Percentiles rank a stretch among this genome's conserved stretches.
Conservation (phyloP, 2,888 invertebrate genomes). For the Dendrolimus pini region DNA sequence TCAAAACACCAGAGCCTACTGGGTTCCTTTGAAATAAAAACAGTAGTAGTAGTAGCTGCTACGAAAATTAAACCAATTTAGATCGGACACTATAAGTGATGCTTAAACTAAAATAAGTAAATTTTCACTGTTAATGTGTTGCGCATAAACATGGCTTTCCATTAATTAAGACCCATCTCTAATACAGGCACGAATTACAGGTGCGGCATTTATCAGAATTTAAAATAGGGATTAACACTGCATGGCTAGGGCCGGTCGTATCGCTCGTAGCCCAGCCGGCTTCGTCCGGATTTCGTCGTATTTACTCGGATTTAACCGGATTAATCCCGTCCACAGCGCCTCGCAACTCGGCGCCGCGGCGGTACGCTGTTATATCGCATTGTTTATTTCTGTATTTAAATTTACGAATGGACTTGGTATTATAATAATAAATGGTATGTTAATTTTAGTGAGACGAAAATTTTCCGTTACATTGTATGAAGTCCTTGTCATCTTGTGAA, state of each 20-base stretch:
- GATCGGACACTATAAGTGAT: too few species aligned
- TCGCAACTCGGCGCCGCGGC: conserved; percentile 12
- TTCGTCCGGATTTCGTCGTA: conserved; percentile 34
- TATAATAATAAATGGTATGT: neutral
- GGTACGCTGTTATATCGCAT: conserved; percentile 61
- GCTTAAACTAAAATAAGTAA: neutral
- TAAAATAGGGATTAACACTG: conserved; percentile 72
- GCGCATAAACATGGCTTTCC: neutral
- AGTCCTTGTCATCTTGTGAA: too few species aligned
- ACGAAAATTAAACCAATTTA: too few species aligned
- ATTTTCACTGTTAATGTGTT: neutral
- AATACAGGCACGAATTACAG: conserved; percentile 34
- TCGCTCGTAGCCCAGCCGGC: conserved; percentile 45
- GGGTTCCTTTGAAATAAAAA: too few species aligned
- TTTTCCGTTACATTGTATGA: too few species aligned
- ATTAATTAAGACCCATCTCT: conserved; percentile 15
- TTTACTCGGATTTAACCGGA: conserved; percentile 53
- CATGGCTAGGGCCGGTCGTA: conserved; percentile 51
- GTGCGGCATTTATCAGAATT: conserved; percentile 67
- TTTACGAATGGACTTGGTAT: conserved; percentile 10
- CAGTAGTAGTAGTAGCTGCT: too few species aligned
- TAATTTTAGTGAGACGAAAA: too few species aligned
- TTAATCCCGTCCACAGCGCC: conserved; percentile 46
- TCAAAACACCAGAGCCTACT: too few species aligned
- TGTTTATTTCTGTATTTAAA: conserved; percentile 64